These are phyloP conservation scores for Neoarius graeffei DNA, from an alignment of 2,113 vertebrate species.

Conservation along the genomic window DNA sequence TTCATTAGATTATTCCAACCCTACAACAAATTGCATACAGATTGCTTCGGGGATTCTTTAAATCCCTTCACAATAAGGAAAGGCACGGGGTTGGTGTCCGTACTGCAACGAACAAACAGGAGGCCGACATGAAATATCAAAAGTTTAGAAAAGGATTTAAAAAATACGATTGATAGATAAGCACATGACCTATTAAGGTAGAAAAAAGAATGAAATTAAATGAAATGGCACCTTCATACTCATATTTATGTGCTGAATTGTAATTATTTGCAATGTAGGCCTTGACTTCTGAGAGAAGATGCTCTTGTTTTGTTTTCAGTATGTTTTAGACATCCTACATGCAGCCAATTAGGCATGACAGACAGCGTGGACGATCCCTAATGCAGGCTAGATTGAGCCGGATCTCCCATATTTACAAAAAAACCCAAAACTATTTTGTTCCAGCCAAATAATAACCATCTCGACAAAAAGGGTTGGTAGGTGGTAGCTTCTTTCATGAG, in stretches of 20 bases:
- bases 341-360: not conserved
- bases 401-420: not conserved
- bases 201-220: not conserved
- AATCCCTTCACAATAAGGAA: slow-evolving; percentile 68
- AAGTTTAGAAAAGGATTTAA: not conserved
- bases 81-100: slow-evolving; percentile 7
- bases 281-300: not conserved
- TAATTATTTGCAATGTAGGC: not conserved
- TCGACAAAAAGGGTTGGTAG: not conserved
- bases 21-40: slow-evolving; percentile 64
- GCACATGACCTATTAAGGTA: not conserved
- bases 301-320: slow-evolving; percentile 3
- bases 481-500: not conserved
- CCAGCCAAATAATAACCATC: not conserved
- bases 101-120: slow-evolving; percentile 16
- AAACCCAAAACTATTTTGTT: not conserved
- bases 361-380: not conserved
- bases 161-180: not conserved
- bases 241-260: not conserved
- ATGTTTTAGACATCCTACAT: not conserved
- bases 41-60: slow-evolving; percentile 69
- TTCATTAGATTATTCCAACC: slow-evolving; percentile 67
- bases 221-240: not conserved
- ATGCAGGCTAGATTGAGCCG: not conserved
- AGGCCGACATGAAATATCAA: not conserved